These are phyloP conservation scores for Apostichopus californicus DNA, from an alignment of 35 echinoderm and acorn worm genomes.

Conservation along the genomic window DNA sequence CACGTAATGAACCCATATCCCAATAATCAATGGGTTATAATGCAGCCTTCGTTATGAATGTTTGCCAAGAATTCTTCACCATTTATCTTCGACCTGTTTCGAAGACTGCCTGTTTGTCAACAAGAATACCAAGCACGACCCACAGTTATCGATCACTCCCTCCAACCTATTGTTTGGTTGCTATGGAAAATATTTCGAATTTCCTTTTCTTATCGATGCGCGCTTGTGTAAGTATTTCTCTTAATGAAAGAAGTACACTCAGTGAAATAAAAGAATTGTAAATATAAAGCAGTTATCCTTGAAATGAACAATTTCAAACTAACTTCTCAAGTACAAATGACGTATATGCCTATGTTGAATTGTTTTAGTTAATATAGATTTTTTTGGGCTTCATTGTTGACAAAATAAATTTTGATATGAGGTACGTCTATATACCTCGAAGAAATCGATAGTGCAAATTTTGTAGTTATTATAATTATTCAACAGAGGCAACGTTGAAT, in stretches of 20 bases:
- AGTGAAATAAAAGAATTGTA: background rate
- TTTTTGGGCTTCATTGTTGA: background rate
- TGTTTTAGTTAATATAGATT: background rate
- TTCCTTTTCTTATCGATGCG: background rate
- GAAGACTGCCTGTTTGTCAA: background rate
- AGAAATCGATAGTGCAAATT: too few relatives aligned
- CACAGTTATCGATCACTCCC: background rate
- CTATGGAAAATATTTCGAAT: slow-evolving; percentile 13
- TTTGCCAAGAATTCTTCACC: background rate
- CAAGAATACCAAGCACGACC: background rate
- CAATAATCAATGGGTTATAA: background rate
- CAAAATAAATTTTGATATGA: background rate
- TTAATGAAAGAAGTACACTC: slow-evolving; percentile 8
- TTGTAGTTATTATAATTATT: too few relatives aligned
- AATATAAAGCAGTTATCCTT: background rate
- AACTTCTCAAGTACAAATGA: background rate
- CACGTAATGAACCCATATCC: background rate
- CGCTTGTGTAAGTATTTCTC: background rate
- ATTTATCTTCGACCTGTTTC: background rate
- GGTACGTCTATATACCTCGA: too few relatives aligned
- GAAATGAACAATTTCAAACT: background rate
- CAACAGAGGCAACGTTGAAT: too few relatives aligned
- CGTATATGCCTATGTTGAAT: background rate
- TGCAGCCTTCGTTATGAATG: too few relatives aligned
- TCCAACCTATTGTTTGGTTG: slow-evolving; percentile 5